These are phyloP conservation scores for Galaxias olidus DNA, from an alignment of 2,797 vertebrate genomes.

Conservation along the genomic window DNA sequence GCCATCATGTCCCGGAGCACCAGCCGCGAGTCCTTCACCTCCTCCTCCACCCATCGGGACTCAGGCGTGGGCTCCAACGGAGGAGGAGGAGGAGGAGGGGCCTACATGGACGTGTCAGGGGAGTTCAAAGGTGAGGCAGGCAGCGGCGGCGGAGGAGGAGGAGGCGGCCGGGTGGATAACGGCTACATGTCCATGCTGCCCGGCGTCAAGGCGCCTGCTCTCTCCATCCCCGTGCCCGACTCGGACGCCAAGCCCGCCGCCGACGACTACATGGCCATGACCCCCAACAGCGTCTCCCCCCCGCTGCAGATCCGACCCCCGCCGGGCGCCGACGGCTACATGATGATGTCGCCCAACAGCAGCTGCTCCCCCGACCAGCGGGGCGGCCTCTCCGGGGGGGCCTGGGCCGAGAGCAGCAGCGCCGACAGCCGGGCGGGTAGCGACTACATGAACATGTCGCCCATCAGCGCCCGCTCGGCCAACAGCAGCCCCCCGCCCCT, in stretches of 20 bases:
- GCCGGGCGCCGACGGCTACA: constrained; percentile 73
- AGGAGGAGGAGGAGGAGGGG: constrained; percentile 46
- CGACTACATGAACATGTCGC: constrained; percentile 87
- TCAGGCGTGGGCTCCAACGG: constrained; percentile 41
- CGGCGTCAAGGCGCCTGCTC: constrained; percentile 70
- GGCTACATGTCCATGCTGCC: constrained; percentile 83
- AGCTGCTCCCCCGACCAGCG: constrained; percentile 78
- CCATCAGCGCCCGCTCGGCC: constrained; percentile 73
- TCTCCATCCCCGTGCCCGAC: constrained; percentile 68
- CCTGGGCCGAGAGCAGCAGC: constrained; percentile 70
- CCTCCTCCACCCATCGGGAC: constrained; percentile 49
- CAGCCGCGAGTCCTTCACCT: constrained; percentile 71
- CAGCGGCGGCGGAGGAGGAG: constrained; percentile 18
- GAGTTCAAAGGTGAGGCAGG: constrained; percentile 56
- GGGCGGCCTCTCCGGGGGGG: constrained; percentile 63
- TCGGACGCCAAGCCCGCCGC: constrained; percentile 66
- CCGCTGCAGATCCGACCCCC: constrained; percentile 73
- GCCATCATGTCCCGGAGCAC: constrained; percentile 80
- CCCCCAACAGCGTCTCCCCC: constrained; percentile 77
- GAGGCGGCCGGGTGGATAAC: constrained; percentile 62
- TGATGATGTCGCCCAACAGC: constrained; percentile 81
- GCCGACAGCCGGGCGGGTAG: constrained; percentile 72
- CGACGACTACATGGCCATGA: constrained; percentile 83
- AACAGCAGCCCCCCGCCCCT: constrained; percentile 68
- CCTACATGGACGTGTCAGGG: constrained; percentile 72